Evolutionary conservation across 1,140 invertebrate genomes (phyloP), one percentile per base, ranked within the genome.

Genomic region (Conus betulinus): DNA sequence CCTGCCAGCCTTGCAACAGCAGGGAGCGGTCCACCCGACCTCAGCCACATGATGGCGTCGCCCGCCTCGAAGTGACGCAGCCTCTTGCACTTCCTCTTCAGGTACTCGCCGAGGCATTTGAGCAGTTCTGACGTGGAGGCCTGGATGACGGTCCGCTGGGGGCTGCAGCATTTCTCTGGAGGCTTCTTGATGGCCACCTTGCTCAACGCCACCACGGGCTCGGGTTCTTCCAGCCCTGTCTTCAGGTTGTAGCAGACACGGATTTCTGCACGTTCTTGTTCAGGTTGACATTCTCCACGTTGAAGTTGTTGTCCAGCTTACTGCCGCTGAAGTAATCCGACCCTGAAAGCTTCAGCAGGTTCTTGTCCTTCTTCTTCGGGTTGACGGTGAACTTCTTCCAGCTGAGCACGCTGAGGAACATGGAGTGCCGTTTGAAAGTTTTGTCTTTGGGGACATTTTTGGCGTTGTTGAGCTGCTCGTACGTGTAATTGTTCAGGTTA

Each of bases 1-100:
- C 99, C 97, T 99, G 98, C 99, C 99, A 99, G 89, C 99, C 96
- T 99, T 88, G 98, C 96, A 96, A 99, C 99, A 67, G 99, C 98
- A 6, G 98, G 98, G 20, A 13, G 11, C 20, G 6, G 20, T 13
- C 67, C 67, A 71, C 67, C 6, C 20, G 60, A 63, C 93, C 98
- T 96, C 83, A 99, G 96, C 99, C 99, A 99, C 97, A 99, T 98
- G 92, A 99, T 98, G 53, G 98, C 98, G 95, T 99, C 98, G 0
- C 97, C 93, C 6, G 95, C 91, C 88, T 96, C 95, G 55, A 95
- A 94, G 88, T 94, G 91, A 20, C 92, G 91, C 60, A 95, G 87
- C 76, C 90, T 92, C 52, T 91, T 97, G 96, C 99, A 99, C 94
- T 98, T 97, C 88, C 97, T 96, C 94, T 98, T 97, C 90, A 99